Base-by-base conservation (phyloP, 1,140 invertebrate genomes). In the Metaphire vulgaris region DNA sequence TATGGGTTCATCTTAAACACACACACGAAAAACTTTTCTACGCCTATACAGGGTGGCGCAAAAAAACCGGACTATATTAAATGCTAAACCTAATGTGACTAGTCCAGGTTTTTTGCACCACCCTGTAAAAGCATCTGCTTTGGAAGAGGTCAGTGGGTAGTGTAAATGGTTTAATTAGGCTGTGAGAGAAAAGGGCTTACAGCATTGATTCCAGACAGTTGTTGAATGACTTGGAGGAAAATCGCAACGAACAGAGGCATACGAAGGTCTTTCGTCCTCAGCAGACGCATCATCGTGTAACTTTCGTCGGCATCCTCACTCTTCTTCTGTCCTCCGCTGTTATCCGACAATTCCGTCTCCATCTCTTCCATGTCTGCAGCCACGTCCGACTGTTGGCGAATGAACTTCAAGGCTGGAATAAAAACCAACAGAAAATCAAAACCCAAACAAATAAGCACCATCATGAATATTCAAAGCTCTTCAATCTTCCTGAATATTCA, bases 161-260 rank as follows among this genome's bases (percentile, higher is more conserved):
- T n/a, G n/a, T n/a, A n/a, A n/a, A n/a, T n/a, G n/a, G n/a, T n/a
- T n/a, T n/a, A n/a, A n/a, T n/a, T n/a, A n/a, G n/a, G n/a, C n/a
- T n/a, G n/a, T n/a, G n/a, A n/a, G n/a, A 72, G 34, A 21, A 33
- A 56, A 56, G 6, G 6, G 21, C 72, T 56, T 79, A 85, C 84
- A 33, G 85, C 85, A 76, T 86, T 86, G 66, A 86, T 85, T 30
- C 85, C 85, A 30, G 82, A 84, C 79, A 85, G 82, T 74, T 85
- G 84, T 74, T 86, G 85, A 0, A 80, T 77, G 33, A 85, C 77
- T 76, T 85, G 82, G 15, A 85, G 64, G 2, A 81, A 30, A 64
- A 82, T 79, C 30, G 83, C 82, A 56, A 85, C 82, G 30, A 85
- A 72, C 16, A 85, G 68, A 1, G 84, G 84, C 69, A 81, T 76